Evolutionary conservation across 2,888 invertebrate species (phyloP).

Genomic region (Drosophila recens): DNA sequence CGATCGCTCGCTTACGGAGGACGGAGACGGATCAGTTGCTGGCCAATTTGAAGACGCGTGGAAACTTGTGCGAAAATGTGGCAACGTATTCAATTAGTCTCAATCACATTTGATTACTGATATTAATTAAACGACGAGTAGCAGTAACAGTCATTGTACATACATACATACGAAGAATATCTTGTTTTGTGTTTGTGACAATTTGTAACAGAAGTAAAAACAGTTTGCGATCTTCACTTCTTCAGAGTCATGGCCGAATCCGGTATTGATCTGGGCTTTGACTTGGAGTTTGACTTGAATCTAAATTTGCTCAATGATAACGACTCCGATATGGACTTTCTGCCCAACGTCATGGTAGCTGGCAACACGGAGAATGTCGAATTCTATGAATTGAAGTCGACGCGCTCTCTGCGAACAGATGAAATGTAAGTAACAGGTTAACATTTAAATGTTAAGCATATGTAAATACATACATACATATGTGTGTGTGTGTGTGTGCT

Average conservation of each 20-base stretch:
- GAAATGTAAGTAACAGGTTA: conserved; percentile 87
- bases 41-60: conserved; percentile 24
- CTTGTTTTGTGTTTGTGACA: not conserved
- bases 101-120: conserved; percentile 37
- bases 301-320: conserved; percentile 67
- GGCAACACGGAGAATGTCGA: conserved; percentile 84
- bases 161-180: not conserved
- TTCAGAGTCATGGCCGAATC: conserved; percentile 86
- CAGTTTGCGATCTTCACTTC: not conserved
- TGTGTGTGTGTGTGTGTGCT: not conserved
- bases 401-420: conserved; percentile 86
- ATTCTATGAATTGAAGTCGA: conserved; percentile 88
- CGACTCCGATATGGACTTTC: conserved; percentile 69
- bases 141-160: not conserved
- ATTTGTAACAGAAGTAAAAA: not conserved
- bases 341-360: conserved; percentile 77
- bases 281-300: conserved; percentile 86
- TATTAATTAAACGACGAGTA: conserved; percentile 17
- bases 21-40: not conserved
- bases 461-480: not conserved
- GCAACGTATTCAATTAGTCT: conserved; percentile 30
- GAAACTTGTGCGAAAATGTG: conserved; percentile 37
- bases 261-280: conserved; percentile 89
- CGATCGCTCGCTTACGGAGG: conserved; percentile 28
- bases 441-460: not conserved